A percentile compares a stretch with the other conserved stretches of the same genome.
phyloP scores from a whole-genome alignment of 2,113 vertebrate species.

The Paratilapia polleni region DNA sequence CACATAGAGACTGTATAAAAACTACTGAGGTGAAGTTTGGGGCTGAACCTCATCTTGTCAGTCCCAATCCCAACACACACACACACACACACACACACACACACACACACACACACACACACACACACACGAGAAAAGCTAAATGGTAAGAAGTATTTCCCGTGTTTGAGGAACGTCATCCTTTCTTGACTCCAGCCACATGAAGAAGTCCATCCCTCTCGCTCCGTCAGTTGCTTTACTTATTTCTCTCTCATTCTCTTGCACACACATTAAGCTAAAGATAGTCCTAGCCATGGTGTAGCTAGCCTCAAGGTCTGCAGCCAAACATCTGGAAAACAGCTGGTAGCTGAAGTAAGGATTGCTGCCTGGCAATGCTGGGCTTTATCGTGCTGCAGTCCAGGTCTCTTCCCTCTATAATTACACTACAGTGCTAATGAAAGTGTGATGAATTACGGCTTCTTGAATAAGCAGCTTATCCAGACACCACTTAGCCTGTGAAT shows the following conservation, averaged over 20 bases:
- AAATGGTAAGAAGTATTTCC: slow-evolving; percentile 49
- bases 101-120: too few relatives aligned
- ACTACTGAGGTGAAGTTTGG: neutral
- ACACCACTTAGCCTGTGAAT: neutral
- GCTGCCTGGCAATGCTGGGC: slow-evolving; percentile 3
- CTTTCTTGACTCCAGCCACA: slow-evolving; percentile 11
- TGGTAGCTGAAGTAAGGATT: slow-evolving; percentile 31
- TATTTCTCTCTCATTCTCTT: neutral
- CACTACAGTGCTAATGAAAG: slow-evolving; percentile 1
- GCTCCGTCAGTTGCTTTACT: neutral
- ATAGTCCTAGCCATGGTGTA: slow-evolving; percentile 50
- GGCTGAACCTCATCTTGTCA: neutral
- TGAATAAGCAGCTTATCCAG: neutral
- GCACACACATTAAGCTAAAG: slow-evolving; percentile 53
- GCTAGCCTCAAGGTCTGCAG: slow-evolving; percentile 53
- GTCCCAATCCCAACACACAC: neutral
- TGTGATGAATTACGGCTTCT: neutral
- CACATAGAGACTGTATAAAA: neutral
- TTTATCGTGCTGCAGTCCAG: slow-evolving; percentile 4
- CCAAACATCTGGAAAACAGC: slow-evolving; percentile 78
- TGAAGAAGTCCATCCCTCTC: neutral
- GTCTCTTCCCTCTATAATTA: slow-evolving; percentile 17
- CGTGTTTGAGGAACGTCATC: slow-evolving; percentile 9
- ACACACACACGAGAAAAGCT: slow-evolving; percentile 42
- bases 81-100: too few relatives aligned